These are phyloP conservation scores for Seira sanloemensis DNA, from an alignment of 2,888 invertebrate species.

Conservation along the genomic window DNA sequence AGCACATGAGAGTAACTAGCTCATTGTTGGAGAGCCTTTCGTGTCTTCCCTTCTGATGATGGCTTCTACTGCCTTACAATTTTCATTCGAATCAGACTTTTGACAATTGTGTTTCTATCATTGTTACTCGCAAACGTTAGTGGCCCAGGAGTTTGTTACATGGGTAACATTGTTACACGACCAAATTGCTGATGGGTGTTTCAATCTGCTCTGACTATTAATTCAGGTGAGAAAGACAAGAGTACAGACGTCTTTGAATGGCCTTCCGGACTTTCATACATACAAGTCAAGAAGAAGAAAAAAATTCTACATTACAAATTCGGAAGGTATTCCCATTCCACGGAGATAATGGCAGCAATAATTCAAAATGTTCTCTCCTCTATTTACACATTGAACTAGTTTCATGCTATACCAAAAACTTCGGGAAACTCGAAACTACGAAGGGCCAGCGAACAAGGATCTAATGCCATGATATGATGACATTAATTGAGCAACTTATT, in stretches of 20 bases:
- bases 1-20: constrained; percentile 1
- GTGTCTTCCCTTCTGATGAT: background rate
- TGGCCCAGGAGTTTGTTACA: too few relatives aligned
- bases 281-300: background rate
- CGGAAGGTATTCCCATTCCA: background rate
- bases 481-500: constrained; percentile 48
- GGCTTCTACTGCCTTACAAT: background rate
- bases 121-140: background rate
- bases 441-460: too few relatives aligned
- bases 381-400: background rate
- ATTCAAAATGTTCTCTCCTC: background rate
- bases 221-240: too few relatives aligned
- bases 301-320: constrained; percentile 1
- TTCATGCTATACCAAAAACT: too few relatives aligned
- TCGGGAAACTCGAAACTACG: too few relatives aligned
- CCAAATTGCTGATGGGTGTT: too few relatives aligned
- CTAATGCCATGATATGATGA: constrained; percentile 53
- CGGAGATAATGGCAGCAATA: background rate
- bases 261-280: too few relatives aligned
- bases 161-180: too few relatives aligned
- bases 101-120: background rate
- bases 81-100: background rate
- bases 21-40: background rate
- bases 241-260: too few relatives aligned
- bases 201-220: too few relatives aligned